A percentile compares a stretch with the other conserved stretches of the same genome.
These are phyloP conservation scores for Cephus cinctus DNA, from an alignment of 1,140 invertebrate genomes.

Conservation along the genomic window DNA sequence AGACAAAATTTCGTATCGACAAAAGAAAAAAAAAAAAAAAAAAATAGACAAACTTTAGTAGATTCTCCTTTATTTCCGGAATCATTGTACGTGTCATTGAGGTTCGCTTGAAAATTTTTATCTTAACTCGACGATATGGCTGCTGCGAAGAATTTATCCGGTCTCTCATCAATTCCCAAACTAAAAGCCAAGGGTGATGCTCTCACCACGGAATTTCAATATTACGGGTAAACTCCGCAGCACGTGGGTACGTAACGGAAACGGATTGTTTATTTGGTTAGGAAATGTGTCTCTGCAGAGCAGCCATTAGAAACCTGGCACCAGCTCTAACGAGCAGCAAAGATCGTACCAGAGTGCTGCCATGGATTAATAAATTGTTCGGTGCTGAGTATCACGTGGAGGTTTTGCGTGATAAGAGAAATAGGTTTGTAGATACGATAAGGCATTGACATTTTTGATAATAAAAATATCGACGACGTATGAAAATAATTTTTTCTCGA, in stretches of 20 bases:
- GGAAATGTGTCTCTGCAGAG: constrained; percentile 15
- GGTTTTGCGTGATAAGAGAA: constrained; percentile 30
- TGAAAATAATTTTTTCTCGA: too few relatives aligned
- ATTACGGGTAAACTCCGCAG: constrained; percentile 23
- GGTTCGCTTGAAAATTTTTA: too few relatives aligned
- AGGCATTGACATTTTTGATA: not conserved
- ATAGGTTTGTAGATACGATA: constrained; percentile 14
- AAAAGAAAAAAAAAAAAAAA: too few relatives aligned
- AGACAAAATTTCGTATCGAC: too few relatives aligned
- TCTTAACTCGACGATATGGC: too few relatives aligned
- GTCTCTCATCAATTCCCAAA: not conserved
- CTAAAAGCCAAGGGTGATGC: constrained; percentile 14
- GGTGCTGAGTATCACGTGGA: constrained; percentile 28
- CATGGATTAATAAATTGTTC: constrained; percentile 29
- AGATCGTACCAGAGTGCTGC: constrained; percentile 14
- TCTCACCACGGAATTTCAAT: constrained; percentile 18
- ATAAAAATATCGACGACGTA: not conserved
- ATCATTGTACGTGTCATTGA: too few relatives aligned
- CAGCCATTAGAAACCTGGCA: constrained; percentile 24
- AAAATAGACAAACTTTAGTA: too few relatives aligned
- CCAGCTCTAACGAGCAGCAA: constrained; percentile 17
- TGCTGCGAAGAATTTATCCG: too few relatives aligned
- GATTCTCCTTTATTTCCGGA: too few relatives aligned
- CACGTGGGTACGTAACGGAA: too few relatives aligned
- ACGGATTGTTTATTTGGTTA: too few relatives aligned